Base-by-base conservation (phyloP, 2,113 vertebrate species). In the Peromyscus californicus region DNA sequence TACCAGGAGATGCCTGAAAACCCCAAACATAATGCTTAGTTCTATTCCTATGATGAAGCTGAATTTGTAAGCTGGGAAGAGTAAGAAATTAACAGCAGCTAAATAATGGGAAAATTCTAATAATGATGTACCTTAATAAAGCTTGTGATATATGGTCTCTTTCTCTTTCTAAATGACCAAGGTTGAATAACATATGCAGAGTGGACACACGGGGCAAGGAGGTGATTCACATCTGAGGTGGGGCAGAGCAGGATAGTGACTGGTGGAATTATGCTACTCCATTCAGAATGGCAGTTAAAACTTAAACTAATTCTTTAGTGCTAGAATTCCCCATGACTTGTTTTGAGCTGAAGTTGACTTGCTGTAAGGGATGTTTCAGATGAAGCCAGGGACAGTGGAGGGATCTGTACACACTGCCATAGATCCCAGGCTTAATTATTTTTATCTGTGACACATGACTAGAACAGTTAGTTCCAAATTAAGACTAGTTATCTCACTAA, bases 381-480 rank as follows among this genome's bases (percentile, higher is more conserved):
- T n/a, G 22, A 61, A n/a, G 57, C 31, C 85, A n/a, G 67, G 65
- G 76, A 70, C 19, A 83, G 24, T 11, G 36, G 39, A 24, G 15
- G 15, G 17, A 10, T 29, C 78, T 42, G 19, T 29, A 4, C 8
- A 51, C n/a, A 75, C 29, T 54, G 1, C 42, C 29, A 8, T 1
- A 76, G 42, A 72, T 2, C 82, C 7, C 15, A 36, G 3, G n/a
- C 39, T 33, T 82, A 54, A 59, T 67, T 92, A 33, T 63, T 94
- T 91, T 70, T 76, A 21, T 83, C 22, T 85, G 22, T 87, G 54
- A 16, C 59, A 70, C 10, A 45, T 9, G 51, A 59, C 93, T 45
- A 80, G 69, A 91, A 26, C 29, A 74, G 85, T 67, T 86, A 83
- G 67, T 95, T 89, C 21, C 61, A 91, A 83, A 69, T 76, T 85